A percentile compares a stretch with the other conserved stretches of the same genome.
Evolutionary conservation across 2,888 invertebrate species (phyloP).

Genomic region (Notocelia uddmanniana): DNA sequence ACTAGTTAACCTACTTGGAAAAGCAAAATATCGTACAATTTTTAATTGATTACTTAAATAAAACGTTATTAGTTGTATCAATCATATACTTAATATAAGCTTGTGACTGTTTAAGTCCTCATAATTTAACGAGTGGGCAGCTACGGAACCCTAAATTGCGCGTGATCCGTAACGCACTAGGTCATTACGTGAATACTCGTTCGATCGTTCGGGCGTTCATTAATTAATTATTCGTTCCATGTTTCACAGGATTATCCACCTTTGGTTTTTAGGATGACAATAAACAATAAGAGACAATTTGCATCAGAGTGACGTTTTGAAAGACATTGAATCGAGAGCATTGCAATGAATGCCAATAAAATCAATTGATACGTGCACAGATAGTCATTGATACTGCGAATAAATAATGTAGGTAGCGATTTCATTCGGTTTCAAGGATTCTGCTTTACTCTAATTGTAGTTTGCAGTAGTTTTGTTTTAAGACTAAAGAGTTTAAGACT

Average conservation of each 20-base stretch:
- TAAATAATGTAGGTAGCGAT: not conserved
- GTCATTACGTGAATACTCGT: no score
- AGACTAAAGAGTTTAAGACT: conserved; percentile 16
- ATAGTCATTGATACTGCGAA: not conserved
- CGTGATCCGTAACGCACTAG: no score
- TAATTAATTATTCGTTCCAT: no score
- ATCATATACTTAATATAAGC: no score
- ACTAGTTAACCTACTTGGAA: no score
- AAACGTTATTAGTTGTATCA: no score
- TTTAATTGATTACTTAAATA: no score
- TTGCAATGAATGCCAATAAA: conserved; percentile 33
- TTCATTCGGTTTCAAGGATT: conserved; percentile 4
- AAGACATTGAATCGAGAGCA: conserved; percentile 27
- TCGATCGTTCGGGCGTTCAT: no score
- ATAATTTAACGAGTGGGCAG: no score
- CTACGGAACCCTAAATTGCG: no score
- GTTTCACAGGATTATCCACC: not conserved
- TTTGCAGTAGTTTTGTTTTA: conserved; percentile 25
- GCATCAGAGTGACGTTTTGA: conserved; percentile 4
- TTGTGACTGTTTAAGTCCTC: no score
- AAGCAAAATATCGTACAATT: no score
- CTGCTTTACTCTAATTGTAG: conserved; percentile 11
- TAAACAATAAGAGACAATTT: not conserved
- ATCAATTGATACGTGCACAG: conserved; percentile 29
- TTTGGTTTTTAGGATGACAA: not conserved